Base-by-base conservation (phyloP, 2,888 invertebrate genomes). In the Heliconius erato region DNA sequence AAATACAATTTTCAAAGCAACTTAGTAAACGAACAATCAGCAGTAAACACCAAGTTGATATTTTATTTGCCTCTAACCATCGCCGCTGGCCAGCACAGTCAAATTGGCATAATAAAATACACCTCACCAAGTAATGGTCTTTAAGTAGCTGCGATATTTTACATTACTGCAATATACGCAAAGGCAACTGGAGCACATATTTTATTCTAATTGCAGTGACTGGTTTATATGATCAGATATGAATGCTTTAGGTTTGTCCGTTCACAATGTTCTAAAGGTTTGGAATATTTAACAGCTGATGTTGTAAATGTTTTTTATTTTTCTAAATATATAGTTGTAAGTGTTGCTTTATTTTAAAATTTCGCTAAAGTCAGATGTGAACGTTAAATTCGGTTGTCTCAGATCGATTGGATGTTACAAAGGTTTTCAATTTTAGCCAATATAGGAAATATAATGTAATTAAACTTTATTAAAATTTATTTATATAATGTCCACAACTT, bases 11-110 rank as follows among this genome's bases (percentile, higher is more conserved):
- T 78, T 32, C 28, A 26, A 28, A 44, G 67, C 23, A 67, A 49
- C 67, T 78, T 78, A 78, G 11, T 67, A 67, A 78, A 67, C 67
- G 67, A 67, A 67, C 63, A 44, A 28, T 44, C 67, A 44, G 23
- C 59, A 74, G 54, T 74, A 32, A 26, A 5, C 12, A 14, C 65
- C 26, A 26, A 65, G 77, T 32, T 6, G 19, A 19, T 54, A 54
- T 54, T 44, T 68, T 32, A 80, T 59, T 69, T 79, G 78, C 49
- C 63, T 54, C 28, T 23, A 74, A 74, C 80, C 59, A 63, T 74
- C 54, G 74, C 83, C 81, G 68, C 68, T 54, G 63, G 78, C 54
- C 78, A n/a, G 40, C 81, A 63, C 63, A 67, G 28, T 69, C 81
- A 77, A 78, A 79, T 67, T 67, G 67, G 69, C 63, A n/a, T 71